These are phyloP conservation scores for Drosophila subobscura DNA, from an alignment of 1,140 invertebrate species.

Conservation along the genomic window DNA sequence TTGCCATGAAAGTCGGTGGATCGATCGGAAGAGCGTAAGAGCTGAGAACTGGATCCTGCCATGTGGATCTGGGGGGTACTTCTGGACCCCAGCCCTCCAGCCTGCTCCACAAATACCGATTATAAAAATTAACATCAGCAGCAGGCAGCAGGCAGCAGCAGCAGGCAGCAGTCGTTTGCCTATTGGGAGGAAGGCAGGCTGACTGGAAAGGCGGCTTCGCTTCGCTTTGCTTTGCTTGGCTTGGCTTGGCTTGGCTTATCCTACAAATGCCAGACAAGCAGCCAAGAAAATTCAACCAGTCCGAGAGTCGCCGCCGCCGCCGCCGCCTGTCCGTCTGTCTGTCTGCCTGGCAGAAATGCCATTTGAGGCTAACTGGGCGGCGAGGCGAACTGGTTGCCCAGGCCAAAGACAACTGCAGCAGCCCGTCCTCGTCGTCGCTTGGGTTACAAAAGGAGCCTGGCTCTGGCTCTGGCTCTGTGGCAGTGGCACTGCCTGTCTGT, in stretches of 20 bases:
- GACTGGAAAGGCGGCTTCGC: slow-evolving; percentile 17
- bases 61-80: too few species aligned
- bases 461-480: slow-evolving; percentile 1
- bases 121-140: too few species aligned
- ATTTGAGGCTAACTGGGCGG: slow-evolving; percentile 62
- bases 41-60: too few species aligned
- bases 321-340: slow-evolving; percentile 13
- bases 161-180: too few species aligned
- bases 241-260: slow-evolving; percentile 44
- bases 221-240: slow-evolving; percentile 31
- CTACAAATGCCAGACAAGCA: slow-evolving; percentile 65
- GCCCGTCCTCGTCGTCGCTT: slow-evolving; percentile 54
- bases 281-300: slow-evolving; percentile 60
- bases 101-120: too few species aligned
- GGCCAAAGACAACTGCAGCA: slow-evolving; percentile 27
- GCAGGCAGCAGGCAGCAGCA: too few species aligned
- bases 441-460: slow-evolving; percentile 72
- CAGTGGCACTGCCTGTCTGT: slow-evolving; percentile 14
- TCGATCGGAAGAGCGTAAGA: too few species aligned
- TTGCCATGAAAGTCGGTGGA: too few species aligned
- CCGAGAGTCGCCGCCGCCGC: slow-evolving; percentile 37
- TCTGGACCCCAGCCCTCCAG: too few species aligned
- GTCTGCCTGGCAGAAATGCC: slow-evolving; percentile 56
- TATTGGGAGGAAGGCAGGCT: too few species aligned
- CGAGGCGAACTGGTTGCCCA: slow-evolving; percentile 44